phyloP scores from a whole-genome alignment of 1,140 invertebrate species.

The Trachymyrmex septentrionalis region DNA sequence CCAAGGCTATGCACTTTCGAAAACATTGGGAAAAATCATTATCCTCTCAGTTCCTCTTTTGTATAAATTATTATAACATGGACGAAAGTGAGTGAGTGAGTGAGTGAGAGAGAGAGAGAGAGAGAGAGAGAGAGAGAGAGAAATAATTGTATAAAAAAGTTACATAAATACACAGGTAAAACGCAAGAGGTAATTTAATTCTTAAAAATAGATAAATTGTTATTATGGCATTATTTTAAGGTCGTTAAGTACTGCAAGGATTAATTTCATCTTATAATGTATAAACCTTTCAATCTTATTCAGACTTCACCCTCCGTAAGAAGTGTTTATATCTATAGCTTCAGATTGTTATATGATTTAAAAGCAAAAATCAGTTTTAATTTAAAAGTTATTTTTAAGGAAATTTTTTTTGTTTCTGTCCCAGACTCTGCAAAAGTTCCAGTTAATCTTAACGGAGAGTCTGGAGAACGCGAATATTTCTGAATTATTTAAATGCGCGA shows the following conservation, averaged over 20 bases:
- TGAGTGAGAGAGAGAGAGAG: neutral
- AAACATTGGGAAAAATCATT: slow-evolving; percentile 23
- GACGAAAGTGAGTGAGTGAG: neutral
- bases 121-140: neutral
- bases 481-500: slow-evolving; percentile 55
- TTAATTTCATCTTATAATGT: neutral
- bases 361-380: neutral
- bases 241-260: neutral
- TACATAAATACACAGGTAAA: neutral
- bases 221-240: neutral
- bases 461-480: slow-evolving; percentile 25
- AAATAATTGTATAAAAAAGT: slow-evolving; percentile 3
- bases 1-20: slow-evolving; percentile 16
- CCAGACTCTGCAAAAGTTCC: slow-evolving; percentile 6
- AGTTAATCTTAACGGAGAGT: slow-evolving; percentile 3
- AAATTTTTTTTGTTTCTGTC: neutral
- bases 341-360: neutral
- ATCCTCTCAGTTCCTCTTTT: neutral
- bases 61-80: neutral
- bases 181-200: neutral
- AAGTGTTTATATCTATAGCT: neutral
- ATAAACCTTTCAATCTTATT: neutral
- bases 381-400: neutral
- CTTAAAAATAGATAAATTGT: neutral
- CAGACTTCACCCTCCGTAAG: neutral